Evolutionary conservation across 1,140 invertebrate genomes (phyloP).

Genomic region (Mylabris phalerata): DNA sequence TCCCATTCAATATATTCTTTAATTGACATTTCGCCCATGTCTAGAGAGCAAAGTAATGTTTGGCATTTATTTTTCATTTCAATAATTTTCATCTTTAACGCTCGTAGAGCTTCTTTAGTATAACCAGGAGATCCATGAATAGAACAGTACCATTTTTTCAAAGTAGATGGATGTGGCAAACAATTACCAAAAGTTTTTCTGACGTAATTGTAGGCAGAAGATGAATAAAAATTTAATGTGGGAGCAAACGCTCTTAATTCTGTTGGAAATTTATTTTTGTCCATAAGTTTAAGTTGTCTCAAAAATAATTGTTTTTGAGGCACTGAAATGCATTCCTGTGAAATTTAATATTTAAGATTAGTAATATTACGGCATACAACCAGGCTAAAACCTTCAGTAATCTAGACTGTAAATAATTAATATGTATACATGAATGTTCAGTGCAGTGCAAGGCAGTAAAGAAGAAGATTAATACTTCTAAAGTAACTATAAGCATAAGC

Average conservation of each 20-base stretch:
- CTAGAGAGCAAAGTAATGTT: conserved; percentile 4
- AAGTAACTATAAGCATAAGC: no score
- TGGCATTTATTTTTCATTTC: conserved; percentile 1
- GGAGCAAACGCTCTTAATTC: conserved; percentile 30
- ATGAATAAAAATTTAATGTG: conserved; percentile 34
- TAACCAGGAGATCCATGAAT: conserved; percentile 35
- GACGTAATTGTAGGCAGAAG: conserved; percentile 25
- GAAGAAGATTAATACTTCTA: no score
- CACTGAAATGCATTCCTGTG: background rate
- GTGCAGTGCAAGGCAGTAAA: no score
- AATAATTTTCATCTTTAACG: background rate
- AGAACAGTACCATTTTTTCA: conserved; percentile 32
- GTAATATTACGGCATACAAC: no score
- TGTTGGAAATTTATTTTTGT: conserved; percentile 9
- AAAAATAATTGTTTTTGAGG: conserved; percentile 5
- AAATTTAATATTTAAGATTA: no score
- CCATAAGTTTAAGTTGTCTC: background rate
- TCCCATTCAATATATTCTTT: conserved; percentile 25
- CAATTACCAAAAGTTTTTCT: conserved; percentile 22
- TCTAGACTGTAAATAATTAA: no score
- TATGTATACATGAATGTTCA: no score
- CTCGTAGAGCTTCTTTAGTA: conserved; percentile 24
- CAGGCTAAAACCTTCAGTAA: no score
- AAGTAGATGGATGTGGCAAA: conserved; percentile 31
- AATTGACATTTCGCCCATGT: conserved; percentile 31